Evolutionary conservation across 2,113 vertebrate species (phyloP).

Genomic region (Piaya cayana): DNA sequence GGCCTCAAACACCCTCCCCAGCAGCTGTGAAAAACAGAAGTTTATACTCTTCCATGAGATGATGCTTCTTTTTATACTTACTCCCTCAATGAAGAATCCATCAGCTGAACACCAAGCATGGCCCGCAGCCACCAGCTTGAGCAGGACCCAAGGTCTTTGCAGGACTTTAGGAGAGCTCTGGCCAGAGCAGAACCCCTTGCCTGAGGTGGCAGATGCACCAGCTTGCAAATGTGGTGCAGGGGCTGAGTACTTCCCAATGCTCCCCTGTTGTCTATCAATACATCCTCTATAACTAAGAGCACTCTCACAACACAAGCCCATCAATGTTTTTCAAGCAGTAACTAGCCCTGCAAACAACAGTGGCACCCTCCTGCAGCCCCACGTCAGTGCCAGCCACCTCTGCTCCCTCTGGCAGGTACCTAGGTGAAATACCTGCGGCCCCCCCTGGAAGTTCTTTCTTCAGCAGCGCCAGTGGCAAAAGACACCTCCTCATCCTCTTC

Average conservation of each 20-base stretch:
- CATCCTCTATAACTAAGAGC: background rate
- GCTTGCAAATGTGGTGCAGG: background rate
- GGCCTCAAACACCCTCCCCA: background rate
- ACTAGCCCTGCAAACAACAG: background rate
- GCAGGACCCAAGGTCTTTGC: background rate
- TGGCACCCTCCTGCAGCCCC: background rate
- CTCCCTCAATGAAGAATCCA: background rate
- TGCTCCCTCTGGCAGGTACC: background rate
- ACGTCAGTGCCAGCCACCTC: fast-evolving
- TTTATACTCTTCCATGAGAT: background rate
- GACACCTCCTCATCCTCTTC: constrained; percentile 84
- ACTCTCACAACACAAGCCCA: background rate
- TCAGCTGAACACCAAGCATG: background rate
- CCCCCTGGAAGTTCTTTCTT: constrained; percentile 43
- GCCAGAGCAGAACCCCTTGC: fast-evolving
- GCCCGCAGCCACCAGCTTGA: background rate
- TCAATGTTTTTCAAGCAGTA: background rate
- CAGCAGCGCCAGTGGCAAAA: background rate
- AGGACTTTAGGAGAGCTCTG: background rate
- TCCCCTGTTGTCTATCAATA: background rate
- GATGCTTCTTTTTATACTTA: background rate
- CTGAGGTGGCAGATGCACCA: fast-evolving
- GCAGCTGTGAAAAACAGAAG: background rate
- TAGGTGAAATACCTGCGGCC: constrained; percentile 69
- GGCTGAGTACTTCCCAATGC: background rate